Evolutionary conservation across 2,113 vertebrate species (phyloP), one percentile per base, ranked within the genome.

Genomic region (Sakesphorus luctuosus): DNA sequence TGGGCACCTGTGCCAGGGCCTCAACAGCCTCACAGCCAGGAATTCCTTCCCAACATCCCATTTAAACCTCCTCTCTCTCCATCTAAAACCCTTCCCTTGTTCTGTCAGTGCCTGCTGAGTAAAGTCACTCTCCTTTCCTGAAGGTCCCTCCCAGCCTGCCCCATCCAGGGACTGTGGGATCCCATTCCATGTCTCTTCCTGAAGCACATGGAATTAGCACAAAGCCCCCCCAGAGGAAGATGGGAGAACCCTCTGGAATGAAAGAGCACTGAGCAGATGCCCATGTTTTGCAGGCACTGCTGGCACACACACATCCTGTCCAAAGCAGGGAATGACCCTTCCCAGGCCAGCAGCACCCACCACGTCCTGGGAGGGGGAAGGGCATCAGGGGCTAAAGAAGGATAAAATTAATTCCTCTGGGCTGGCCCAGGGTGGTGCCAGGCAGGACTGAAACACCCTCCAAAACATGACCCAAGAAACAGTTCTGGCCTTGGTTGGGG

Each of bases 11-110:
- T n/a, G 61, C 52, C 77, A 89, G 61, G 25, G 14, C 7, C 52
- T 44, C 0, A 0, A 4, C 46, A 25, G 28, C 33, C 46, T 76
- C 28, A 0, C 18, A 74, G 44, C 1, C 4, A 69, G 3, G 4
- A 77, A 68, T 47, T 68, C 29, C n/a, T 31, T 10, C 62, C 38
- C 46, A 53, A 3, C 1, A 31, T 47, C 40, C 40, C 62, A 31
- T 0, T 13, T 0, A 7, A 0, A 25, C 47, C 47, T 55, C 24
- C 25, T 29, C n/a, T 75, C 16, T 35, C n/a, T 9, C 40, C 62
- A 17, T 18, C 20, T 38, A 40, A 47, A 74, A 20, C 71, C 47
- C 47, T 46, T 68, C 24, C 47, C 10, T 2, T 12, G 28, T 14
- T 53, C n/a, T 46, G n/a, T 35, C 24, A 47, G 29, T 15, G n/a